Evolutionary conservation across 2,113 vertebrate species (phyloP).

Genomic region (Sakesphorus luctuosus): DNA sequence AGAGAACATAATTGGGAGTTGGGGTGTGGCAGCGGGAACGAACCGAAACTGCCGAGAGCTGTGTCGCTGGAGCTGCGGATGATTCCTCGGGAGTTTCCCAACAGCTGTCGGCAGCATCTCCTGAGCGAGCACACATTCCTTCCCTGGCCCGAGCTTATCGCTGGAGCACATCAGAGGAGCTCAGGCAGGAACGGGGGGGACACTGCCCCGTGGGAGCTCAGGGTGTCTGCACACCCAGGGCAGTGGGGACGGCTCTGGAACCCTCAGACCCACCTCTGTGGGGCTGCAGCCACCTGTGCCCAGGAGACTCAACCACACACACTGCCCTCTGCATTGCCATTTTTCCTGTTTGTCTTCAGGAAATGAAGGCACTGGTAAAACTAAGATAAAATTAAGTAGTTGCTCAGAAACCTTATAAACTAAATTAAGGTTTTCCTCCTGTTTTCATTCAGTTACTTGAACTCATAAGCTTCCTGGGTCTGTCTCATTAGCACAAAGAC

Average conservation of each 20-base stretch:
- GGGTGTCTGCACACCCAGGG: neutral
- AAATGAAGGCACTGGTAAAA: neutral
- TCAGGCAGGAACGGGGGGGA: neutral
- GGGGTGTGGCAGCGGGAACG: constrained; percentile 49
- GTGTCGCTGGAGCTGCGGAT: neutral
- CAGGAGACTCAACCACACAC: fast-evolving
- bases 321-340: neutral
- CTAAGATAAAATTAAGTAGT: neutral
- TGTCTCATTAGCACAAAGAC: neutral
- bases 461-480: constrained; percentile 7
- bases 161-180: neutral
- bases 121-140: neutral
- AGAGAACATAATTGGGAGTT: constrained; percentile 55
- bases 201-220: neutral
- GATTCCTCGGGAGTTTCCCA: constrained; percentile 41
- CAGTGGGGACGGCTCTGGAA: neutral
- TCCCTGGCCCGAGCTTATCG: neutral
- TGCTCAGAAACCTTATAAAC: neutral
- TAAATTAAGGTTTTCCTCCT: neutral
- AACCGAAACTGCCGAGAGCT: constrained; percentile 43
- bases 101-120: constrained; percentile 8
- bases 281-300: neutral
- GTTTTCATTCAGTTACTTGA: neutral
- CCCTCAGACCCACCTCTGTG: neutral
- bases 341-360: neutral